Evolutionary conservation across 2,113 vertebrate genomes (phyloP), one percentile per base, ranked within the genome.

Genomic region (Cavia porcellus): DNA sequence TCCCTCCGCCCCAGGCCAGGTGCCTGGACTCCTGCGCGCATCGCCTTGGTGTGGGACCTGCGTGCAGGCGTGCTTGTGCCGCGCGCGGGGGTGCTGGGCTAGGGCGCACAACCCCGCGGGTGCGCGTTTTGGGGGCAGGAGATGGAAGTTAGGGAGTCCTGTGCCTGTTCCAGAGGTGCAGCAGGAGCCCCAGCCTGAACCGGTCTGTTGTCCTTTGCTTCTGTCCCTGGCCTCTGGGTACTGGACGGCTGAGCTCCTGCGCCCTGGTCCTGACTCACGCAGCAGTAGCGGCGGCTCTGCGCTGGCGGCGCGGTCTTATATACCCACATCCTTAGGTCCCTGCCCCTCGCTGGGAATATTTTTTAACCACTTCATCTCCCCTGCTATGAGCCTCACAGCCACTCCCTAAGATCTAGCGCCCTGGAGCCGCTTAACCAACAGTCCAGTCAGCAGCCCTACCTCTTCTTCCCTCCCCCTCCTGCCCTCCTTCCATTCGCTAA

Each of bases 321-420:
- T 97, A 96, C 50, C 35, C 89, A 66, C 74, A 42, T 10, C 91
- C 52, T 17, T 5, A 70, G 84, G 61, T 55, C 62, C 95, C 92
- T 1, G 88, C 87, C 96, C 81, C 80, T 79, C 6, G 80, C 95
- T 82, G 74, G 89, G 68, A 74, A 90, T 88, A n/a, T 62, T 94
- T 74, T 95, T 97, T 98, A 97, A 97, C 97, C 92, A 72, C 96
- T 97, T 98, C 97, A 20, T 68, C 81, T 89, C 97, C 94, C n/a
- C 80, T 74, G 92, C 85, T 25, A 12, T 4, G 55, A 93, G n/a
- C 59, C 45, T 74, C 85, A 81, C 47, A 17, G 95, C 96, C 92
- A 85, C 97, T 93, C 97, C 96, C 87, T 86, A n/a, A 92, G 96
- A 94, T 72, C 92, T 52, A 52, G 50, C 5, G 50, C 50, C 50